Conservation (phyloP, 2,888 invertebrate genomes). For the Pecten maximus region DNA sequence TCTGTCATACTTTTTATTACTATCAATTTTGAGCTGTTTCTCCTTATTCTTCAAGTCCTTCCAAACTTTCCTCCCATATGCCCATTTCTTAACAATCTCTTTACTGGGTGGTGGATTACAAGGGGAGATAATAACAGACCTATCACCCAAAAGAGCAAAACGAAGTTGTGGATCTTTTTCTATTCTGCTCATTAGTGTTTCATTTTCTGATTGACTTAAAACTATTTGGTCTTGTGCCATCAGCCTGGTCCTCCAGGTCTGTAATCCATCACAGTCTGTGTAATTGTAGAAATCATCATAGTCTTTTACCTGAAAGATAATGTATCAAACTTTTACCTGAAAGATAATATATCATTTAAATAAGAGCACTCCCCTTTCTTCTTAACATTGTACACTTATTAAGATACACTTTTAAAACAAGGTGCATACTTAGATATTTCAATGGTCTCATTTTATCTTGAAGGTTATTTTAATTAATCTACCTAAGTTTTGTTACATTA, state of each 20-base stretch:
- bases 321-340: too few species aligned
- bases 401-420: too few species aligned
- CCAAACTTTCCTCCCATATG: constrained; percentile 55
- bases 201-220: constrained; percentile 59
- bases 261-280: constrained; percentile 57
- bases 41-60: constrained; percentile 49
- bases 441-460: too few species aligned
- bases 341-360: too few species aligned
- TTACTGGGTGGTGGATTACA: constrained; percentile 67
- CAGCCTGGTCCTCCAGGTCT: constrained; percentile 64
- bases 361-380: too few species aligned
- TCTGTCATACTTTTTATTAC: neutral
- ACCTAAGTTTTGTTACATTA: too few species aligned
- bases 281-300: constrained; percentile 65
- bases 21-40: constrained; percentile 22
- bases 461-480: too few species aligned
- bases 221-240: constrained; percentile 61
- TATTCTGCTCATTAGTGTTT: constrained; percentile 63
- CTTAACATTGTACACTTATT: too few species aligned
- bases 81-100: constrained; percentile 63
- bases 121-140: constrained; percentile 70
- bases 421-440: too few species aligned
- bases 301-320: constrained; percentile 69
- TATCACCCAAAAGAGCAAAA: constrained; percentile 69
- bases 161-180: constrained; percentile 67